phyloP scores from a whole-genome alignment of 2,888 invertebrate species.

The Blomia tropicalis region DNA sequence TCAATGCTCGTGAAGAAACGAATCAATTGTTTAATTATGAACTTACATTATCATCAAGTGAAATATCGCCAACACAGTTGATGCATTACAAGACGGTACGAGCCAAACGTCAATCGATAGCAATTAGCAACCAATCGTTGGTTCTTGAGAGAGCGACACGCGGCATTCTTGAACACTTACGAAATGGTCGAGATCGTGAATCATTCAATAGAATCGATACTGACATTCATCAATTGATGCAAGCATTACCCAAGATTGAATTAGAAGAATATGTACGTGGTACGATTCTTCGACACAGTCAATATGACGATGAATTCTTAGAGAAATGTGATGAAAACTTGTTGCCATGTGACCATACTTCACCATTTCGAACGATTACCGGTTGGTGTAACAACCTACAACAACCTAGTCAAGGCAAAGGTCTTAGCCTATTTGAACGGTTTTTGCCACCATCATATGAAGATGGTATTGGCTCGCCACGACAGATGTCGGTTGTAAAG shows the following conservation, averaged over 20 bases:
- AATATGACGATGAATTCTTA: conserved; percentile 26
- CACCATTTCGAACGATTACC: conserved; percentile 47
- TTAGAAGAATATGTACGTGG: conserved; percentile 21
- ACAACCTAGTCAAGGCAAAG: conserved; percentile 63
- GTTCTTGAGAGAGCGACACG: conserved; percentile 71
- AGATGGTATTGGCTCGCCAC: conserved; percentile 67
- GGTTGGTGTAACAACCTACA: conserved; percentile 75
- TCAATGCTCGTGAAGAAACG: conserved; percentile 37
- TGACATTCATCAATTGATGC: conserved; percentile 20
- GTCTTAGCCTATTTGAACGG: conserved; percentile 66
- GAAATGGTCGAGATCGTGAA: conserved; percentile 24
- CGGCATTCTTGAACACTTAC: conserved; percentile 38
- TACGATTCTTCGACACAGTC: background rate
- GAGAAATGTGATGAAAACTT: conserved; percentile 44
- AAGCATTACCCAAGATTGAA: conserved; percentile 23
- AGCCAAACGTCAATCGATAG: conserved; percentile 64
- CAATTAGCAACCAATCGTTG: conserved; percentile 66
- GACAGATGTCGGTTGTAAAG: conserved; percentile 50
- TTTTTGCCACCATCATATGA: conserved; percentile 61
- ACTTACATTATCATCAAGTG: conserved; percentile 1
- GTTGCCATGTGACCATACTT: conserved; percentile 49
- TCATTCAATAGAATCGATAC: background rate
- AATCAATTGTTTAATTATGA: conserved; percentile 24
- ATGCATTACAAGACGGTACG: conserved; percentile 37
- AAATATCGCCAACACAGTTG: conserved; percentile 21